Base-by-base conservation (phyloP, 2,888 invertebrate genomes). In the Lydus trimaculatus region DNA sequence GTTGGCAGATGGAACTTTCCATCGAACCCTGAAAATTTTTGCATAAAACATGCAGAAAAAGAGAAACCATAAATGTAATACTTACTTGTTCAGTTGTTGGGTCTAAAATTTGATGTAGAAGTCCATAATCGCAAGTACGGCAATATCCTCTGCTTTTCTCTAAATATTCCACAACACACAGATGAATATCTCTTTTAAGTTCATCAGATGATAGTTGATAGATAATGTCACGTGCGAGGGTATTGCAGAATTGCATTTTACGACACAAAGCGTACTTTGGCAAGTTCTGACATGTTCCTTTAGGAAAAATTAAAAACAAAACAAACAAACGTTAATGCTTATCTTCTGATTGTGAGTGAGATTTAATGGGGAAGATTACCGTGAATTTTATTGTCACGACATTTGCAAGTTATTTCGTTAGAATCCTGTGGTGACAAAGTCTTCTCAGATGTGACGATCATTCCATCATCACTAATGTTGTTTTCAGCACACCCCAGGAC, bases 251-350 rank as follows among this genome's bases (percentile, higher is more conserved):
- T 63, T 88, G 87, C 83, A 91, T 87, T 75, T 88, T 88, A 3
- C 89, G 89, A 73, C 91, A 91, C 31, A 88, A 89, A 0, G 91
- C 90, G 71, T 91, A 90, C 73, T 84, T 84, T 0, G 91, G 91
- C 11, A 91, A 80, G 77, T 89, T 88, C 36, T 78, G 73, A 69
- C 88, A 86, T 61, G 81, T 79, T 0, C 86, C 90, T 90, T 73
- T 31, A 83, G n/a, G n/a, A n/a, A 82, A 52, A 23, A 63, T 59
- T 31, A 48, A 48, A 66, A 64, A 13, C n/a, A n/a, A n/a, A 9
- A 43, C n/a, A 23, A 23, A 36, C 13, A 62, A n/a, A n/a, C n/a
- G n/a, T n/a, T n/a, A n/a, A n/a, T n/a, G 8, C 70, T 73, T 78
- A 87, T 87, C 83, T 63, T 82, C 77, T n/a, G n/a, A n/a, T n/a